Conservation (phyloP, 2,888 invertebrate genomes). For the Ethmia dodecea region DNA sequence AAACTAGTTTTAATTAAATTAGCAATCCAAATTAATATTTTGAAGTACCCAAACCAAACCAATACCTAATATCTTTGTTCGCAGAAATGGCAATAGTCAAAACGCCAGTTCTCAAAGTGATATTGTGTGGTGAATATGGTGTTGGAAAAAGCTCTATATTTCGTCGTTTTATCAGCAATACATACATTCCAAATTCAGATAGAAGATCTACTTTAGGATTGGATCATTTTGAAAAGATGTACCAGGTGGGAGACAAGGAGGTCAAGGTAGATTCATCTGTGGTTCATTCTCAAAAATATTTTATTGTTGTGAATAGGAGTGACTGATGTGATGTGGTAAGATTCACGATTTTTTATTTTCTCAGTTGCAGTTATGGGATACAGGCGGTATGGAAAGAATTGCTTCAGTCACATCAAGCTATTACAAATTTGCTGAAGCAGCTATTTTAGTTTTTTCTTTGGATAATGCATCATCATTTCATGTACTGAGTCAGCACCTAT, state of each 20-base stretch:
- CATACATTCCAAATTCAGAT: slow-evolving; percentile 90
- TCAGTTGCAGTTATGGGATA: slow-evolving; percentile 96
- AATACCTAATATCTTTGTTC: too few species aligned
- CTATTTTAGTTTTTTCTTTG: slow-evolving; percentile 92
- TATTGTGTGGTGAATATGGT: slow-evolving; percentile 96
- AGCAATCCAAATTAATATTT: neutral
- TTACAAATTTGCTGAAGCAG: slow-evolving; percentile 97
- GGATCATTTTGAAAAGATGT: slow-evolving; percentile 92
- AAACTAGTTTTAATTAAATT: neutral
- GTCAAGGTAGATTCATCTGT: slow-evolving; percentile 84
- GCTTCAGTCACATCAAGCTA: slow-evolving; percentile 97
- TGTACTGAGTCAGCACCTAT: slow-evolving; percentile 91
- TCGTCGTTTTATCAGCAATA: slow-evolving; percentile 92
- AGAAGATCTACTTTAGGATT: slow-evolving; percentile 93
- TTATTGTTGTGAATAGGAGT: too few species aligned
- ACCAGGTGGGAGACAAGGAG: slow-evolving; percentile 84
- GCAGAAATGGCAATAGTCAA: slow-evolving; percentile 86
- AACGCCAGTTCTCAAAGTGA: slow-evolving; percentile 93
- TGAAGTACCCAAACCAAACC: too few species aligned
- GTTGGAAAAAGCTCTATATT: slow-evolving; percentile 97
- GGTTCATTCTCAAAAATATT: too few species aligned
- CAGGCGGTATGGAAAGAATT: slow-evolving; percentile 97
- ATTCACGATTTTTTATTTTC: too few species aligned
- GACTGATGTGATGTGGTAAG: too few species aligned
- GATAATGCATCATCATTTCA: slow-evolving; percentile 96